Percentiles rank a stretch among this genome's conserved stretches.
phyloP scores from a whole-genome alignment of 2,113 vertebrate genomes.

The Saimiri boliviensis region DNA sequence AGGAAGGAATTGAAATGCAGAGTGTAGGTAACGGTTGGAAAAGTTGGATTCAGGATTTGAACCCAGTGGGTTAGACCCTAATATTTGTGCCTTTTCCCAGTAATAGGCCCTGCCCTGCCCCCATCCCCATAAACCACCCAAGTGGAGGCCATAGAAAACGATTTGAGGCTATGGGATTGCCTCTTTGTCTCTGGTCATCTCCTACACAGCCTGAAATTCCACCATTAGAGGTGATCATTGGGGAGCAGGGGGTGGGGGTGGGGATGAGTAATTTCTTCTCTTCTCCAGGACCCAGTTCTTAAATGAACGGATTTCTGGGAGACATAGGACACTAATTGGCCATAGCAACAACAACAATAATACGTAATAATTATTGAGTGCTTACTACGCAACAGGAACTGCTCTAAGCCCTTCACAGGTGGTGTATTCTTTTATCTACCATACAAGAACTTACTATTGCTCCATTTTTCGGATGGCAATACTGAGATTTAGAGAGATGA shows the following conservation, averaged over 20 bases:
- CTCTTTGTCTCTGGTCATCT: not conserved
- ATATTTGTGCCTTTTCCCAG: not conserved
- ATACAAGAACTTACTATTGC: not conserved
- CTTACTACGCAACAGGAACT: not conserved
- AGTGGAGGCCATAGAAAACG: not conserved
- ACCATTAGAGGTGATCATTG: not conserved
- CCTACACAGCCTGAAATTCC: not conserved
- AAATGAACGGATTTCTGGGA: not conserved
- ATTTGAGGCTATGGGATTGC: not conserved
- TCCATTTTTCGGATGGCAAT: conserved; percentile 5
- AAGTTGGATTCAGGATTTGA: not conserved
- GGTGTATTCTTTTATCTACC: not conserved
- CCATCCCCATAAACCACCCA: not conserved
- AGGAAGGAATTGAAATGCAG: not conserved
- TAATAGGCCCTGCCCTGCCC: not conserved
- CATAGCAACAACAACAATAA: not conserved
- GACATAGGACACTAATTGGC: not conserved
- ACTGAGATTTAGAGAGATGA: not conserved
- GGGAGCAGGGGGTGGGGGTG: not conserved
- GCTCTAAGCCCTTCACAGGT: not conserved
- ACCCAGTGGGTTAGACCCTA: not conserved
- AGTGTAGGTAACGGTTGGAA: not conserved
- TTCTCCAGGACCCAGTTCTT: not conserved
- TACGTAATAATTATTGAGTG: not conserved
- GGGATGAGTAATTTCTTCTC: not conserved